Base-by-base conservation (phyloP, 1,140 invertebrate genomes). In the Vanessa tameamea region DNA sequence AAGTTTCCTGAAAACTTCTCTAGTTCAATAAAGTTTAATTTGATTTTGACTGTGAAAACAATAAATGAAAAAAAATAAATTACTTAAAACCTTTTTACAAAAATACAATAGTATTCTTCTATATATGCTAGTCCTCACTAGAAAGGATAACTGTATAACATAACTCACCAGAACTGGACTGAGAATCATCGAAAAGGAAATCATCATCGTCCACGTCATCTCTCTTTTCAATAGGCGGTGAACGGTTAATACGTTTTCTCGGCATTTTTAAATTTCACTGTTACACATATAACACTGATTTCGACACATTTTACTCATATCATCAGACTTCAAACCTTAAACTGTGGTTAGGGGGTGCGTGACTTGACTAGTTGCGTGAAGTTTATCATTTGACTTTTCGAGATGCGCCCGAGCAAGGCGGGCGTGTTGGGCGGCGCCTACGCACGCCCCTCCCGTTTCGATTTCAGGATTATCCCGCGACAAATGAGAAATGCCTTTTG, bases 131-230 rank as follows among this genome's bases (percentile, higher is more conserved):
- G 8, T 43, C 37, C 9, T 43, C 37, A 5, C 1, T 43, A 43
- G 37, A 43, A 23, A 11, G 16, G 15, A 5, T 16, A 16, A 15
- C 11, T 23, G 23, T 57, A 57, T n/a, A 31, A n/a, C 6, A 7
- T 12, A 14, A 23, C 76, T 72, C 69, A 92, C 90, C 88, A 79
- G 90, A 92, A 79, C 79, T 89, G 7, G 88, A 90, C 47, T 90
- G 87, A 15, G 84, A 86, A 67, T 92, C 90, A n/a, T 92, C 90
- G 63, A 92, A 90, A 31, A 89, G 85, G 73, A 90, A 92, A 74
- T 90, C 90, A 69, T 92, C 88, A 72, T 92, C 90, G 9, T 92
- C 89, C 1, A 59, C 73, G 47, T 90, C 87, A 13, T 89, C 88
- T 3, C 70, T 66, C 20, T 82, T 82, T 70, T 90, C 89, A 16